Percentiles rank a stretch among this genome's conserved stretches.
These are phyloP conservation scores for Scolopax bukidnonensis DNA, from an alignment of 2,797 vertebrate genomes.

Conservation along the genomic window DNA sequence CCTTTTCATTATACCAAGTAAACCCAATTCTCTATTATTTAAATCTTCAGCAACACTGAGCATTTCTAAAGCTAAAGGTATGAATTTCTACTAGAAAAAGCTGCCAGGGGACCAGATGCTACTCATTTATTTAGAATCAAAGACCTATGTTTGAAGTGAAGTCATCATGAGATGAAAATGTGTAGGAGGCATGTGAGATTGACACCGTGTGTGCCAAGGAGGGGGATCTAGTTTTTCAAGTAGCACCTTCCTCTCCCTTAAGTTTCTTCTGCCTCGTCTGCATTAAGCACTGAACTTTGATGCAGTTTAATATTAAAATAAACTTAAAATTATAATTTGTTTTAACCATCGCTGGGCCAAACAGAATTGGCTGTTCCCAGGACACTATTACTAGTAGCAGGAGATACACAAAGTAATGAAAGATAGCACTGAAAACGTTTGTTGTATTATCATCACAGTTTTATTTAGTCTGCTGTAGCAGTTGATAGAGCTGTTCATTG, in stretches of 20 bases:
- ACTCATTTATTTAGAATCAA: background rate
- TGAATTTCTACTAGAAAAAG: background rate
- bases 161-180: background rate
- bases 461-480: background rate
- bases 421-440: background rate
- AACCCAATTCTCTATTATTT: background rate
- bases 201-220: background rate
- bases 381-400: background rate
- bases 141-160: background rate
- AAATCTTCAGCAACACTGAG: background rate
- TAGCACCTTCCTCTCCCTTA: background rate
- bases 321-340: background rate
- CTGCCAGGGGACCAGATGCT: conserved; percentile 13
- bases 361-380: background rate
- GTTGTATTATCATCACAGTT: background rate
- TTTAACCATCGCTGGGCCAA: background rate
- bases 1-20: background rate
- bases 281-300: background rate
- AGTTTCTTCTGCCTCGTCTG: background rate
- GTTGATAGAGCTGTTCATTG: background rate
- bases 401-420: background rate
- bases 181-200: conserved; percentile 6
- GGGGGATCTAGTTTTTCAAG: background rate
- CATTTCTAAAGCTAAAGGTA: conserved; percentile 8
- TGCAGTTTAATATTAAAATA: conserved; percentile 3